Base-by-base conservation (phyloP, 2,888 invertebrate species). In the Scaptomyza reducta region DNA sequence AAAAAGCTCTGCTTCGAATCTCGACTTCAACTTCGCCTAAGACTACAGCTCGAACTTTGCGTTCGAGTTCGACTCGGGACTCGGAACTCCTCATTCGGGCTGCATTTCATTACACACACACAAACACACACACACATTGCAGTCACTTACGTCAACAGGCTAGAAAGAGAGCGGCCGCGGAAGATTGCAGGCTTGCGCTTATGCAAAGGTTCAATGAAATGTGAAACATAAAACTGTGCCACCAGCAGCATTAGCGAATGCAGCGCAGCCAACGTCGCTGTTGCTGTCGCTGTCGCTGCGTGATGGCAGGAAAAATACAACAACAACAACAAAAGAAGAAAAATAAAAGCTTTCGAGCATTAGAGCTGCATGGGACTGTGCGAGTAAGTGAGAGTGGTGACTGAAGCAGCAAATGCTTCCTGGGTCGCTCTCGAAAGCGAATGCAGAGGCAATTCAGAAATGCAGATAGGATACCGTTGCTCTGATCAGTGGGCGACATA, bases 151-250 rank as follows among this genome's bases (percentile, higher is more conserved):
- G 76, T 75, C 71, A 74, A 74, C 71, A 69, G 64, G 73, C 69
- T 62, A 77, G 77, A 76, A 73, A 76, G 77, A 77, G 77, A 72
- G 75, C 69, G 77, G 66, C 70, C 44, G 73, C 69, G 75, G 75
- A 72, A 76, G 77, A 72, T 62, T 69, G 77, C 75, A 62, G 67
- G 75, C 47, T 47, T 47, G 47, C 75, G 59, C 74, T 76, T 76
- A 76, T 76, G 76, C 76, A 76, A 76, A 76, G 76, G 76, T 76
- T 76, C 76, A 76, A 76, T 76, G 76, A 74, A 77, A 76, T 76
- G 77, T 76, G 73, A 76, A 73, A 76, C 77, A 70, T 77, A 77
- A 76, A 76, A 76, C 77, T 76, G 77, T 77, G 76, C 77, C 77
- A 76, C 57, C 73, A 77, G 75, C 72, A 77, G 75, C 72, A 72